phyloP scores from a whole-genome alignment of 2,113 vertebrate species.

The Microcebus griseorufus region DNA sequence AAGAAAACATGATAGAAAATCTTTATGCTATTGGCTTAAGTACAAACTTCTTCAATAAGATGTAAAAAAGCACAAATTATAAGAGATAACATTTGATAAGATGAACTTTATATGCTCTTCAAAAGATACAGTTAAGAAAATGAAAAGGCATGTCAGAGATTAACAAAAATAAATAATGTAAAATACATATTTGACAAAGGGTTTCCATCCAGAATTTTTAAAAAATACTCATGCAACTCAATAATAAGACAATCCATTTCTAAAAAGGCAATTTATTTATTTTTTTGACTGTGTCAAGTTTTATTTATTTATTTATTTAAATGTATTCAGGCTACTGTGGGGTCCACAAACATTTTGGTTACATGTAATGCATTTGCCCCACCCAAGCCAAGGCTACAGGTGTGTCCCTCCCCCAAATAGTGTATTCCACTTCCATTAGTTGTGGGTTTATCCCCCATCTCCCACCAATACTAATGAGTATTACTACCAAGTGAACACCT shows the following conservation, averaged over 20 bases:
- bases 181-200: neutral
- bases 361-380: no score
- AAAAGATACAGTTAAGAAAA: neutral
- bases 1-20: neutral
- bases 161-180: neutral
- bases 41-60: neutral
- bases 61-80: neutral
- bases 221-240: neutral
- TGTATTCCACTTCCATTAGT: no score
- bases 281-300: no score
- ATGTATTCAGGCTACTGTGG: no score
- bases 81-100: constrained; percentile 18
- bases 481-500: no score
- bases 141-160: neutral
- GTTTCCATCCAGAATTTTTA: neutral
- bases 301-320: no score
- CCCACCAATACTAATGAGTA: no score
- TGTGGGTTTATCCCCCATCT: no score
- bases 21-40: neutral
- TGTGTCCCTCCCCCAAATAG: no score
- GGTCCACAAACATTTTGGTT: no score
- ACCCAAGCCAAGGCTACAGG: no score
- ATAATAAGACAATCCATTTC: neutral
- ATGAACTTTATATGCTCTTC: neutral
- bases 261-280: neutral